phyloP scores from a whole-genome alignment of 2,113 vertebrate genomes.

The Engraulis encrasicolus region DNA sequence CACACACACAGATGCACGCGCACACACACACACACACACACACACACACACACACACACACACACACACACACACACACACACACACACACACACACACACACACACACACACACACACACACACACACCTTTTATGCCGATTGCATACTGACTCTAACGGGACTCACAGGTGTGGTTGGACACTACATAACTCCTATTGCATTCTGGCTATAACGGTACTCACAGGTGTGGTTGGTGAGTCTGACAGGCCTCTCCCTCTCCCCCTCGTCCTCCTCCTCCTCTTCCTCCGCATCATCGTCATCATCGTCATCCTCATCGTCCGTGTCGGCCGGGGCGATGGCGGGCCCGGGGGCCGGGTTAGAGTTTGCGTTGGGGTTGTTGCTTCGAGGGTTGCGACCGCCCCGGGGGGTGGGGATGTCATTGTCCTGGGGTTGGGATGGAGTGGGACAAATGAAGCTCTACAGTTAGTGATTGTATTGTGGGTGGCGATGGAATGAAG shows the following conservation, averaged over 20 bases:
- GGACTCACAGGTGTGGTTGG: slow-evolving; percentile 79
- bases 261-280: slow-evolving; percentile 64
- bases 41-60: not conserved
- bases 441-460: too few relatives aligned
- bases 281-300: slow-evolving; percentile 71
- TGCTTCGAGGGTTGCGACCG: not conserved
- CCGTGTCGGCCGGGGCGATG: slow-evolving; percentile 72
- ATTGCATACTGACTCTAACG: too few relatives aligned
- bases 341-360: slow-evolving; percentile 55
- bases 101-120: not conserved
- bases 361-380: not conserved
- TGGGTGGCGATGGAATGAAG: too few relatives aligned
- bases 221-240: slow-evolving; percentile 81
- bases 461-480: too few relatives aligned
- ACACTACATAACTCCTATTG: too few relatives aligned
- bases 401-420: not conserved
- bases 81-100: not conserved
- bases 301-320: slow-evolving; percentile 75
- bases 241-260: slow-evolving; percentile 68
- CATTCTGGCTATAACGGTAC: too few relatives aligned
- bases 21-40: not conserved
- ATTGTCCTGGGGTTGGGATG: too few relatives aligned
- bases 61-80: not conserved
- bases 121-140: not conserved
- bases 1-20: too few relatives aligned